Percentiles rank a stretch among this genome's conserved stretches.
These are phyloP conservation scores for Ctenoplectra terminalis DNA, from an alignment of 1,140 invertebrate species.

Conservation along the genomic window DNA sequence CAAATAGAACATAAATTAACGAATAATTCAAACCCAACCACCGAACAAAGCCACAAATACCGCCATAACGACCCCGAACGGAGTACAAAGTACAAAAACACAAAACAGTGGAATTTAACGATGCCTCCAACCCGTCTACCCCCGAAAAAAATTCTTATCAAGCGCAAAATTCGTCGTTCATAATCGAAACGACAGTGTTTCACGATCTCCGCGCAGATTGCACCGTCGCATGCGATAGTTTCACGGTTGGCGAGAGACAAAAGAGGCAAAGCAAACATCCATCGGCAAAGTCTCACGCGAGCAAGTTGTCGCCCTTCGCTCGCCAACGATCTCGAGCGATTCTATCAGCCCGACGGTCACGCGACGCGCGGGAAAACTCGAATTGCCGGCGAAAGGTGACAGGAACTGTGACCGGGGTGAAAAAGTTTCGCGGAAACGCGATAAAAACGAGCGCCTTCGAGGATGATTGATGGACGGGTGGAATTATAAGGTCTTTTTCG, in stretches of 20 bases:
- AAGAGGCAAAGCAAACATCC: neutral
- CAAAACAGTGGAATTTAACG: no score
- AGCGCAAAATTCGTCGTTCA: neutral
- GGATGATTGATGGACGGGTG: constrained; percentile 30
- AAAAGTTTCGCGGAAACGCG: constrained; percentile 25
- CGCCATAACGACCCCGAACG: no score
- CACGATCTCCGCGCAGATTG: neutral
- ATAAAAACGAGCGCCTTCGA: constrained; percentile 23
- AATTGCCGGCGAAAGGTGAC: neutral
- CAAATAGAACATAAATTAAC: no score
- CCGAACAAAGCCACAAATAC: no score
- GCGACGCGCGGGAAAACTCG: constrained; percentile 40
- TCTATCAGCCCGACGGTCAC: constrained; percentile 40
- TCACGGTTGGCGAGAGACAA: neutral
- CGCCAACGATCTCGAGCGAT: constrained; percentile 36
- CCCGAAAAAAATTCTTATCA: no score
- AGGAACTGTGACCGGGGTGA: neutral
- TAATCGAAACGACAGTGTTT: neutral
- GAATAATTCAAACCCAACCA: no score
- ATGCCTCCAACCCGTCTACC: no score
- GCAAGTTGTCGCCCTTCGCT: constrained; percentile 4
- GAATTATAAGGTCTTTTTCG: neutral
- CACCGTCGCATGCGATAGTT: neutral
- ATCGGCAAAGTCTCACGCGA: neutral
- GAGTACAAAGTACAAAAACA: no score